Evolutionary conservation across 2,888 invertebrate species (phyloP).

Genomic region (Gastrophysa polygoni): DNA sequence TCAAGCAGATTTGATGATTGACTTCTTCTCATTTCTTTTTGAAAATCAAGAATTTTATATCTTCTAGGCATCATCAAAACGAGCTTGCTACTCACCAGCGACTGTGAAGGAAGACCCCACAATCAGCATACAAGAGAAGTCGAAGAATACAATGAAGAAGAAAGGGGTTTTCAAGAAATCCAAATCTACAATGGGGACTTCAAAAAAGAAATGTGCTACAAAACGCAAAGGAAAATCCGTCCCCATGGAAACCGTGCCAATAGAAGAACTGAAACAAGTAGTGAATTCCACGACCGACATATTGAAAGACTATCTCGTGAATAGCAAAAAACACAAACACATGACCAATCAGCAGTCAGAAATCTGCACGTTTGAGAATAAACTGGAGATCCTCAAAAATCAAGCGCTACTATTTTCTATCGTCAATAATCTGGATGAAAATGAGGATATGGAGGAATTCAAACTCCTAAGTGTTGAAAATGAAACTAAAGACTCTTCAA

Average conservation of each 20-base stretch:
- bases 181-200: conserved; percentile 30
- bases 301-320: conserved; percentile 28
- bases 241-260: conserved; percentile 32
- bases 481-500: conserved; percentile 41
- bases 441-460: conserved; percentile 29
- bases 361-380: conserved; percentile 24
- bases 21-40: too few relatives aligned
- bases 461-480: conserved; percentile 39
- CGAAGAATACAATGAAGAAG: too few relatives aligned
- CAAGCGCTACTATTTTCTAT: conserved; percentile 34
- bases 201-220: conserved; percentile 26
- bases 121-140: too few relatives aligned
- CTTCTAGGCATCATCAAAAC: too few relatives aligned
- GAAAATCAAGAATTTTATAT: too few relatives aligned
- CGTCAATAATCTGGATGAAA: conserved; percentile 32
- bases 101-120: too few relatives aligned
- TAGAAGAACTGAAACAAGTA: conserved; percentile 40
- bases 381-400: conserved; percentile 31
- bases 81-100: too few relatives aligned
- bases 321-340: conserved; percentile 20
- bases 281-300: conserved; percentile 43
- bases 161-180: conserved; percentile 31
- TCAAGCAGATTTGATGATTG: too few relatives aligned
- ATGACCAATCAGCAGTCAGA: conserved; percentile 8
- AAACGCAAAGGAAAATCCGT: conserved; percentile 22